Conservation (phyloP, 2,797 vertebrate genomes). For the Platalea minor region DNA sequence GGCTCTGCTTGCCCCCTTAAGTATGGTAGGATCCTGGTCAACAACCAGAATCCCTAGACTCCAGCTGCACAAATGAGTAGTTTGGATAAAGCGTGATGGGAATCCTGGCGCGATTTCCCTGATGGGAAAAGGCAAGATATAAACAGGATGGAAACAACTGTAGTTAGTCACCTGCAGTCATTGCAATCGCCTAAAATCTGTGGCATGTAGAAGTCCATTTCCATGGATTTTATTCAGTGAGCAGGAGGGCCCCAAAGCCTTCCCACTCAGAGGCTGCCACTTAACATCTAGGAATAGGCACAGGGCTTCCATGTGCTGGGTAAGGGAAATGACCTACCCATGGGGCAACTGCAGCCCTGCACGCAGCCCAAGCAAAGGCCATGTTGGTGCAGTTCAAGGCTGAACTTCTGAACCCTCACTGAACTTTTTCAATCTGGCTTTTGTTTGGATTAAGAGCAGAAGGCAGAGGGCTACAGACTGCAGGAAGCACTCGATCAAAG, state of each 20-base stretch:
- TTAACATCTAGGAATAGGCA: neutral
- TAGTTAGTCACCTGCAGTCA: neutral
- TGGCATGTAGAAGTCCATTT: neutral
- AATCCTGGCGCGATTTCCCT: neutral
- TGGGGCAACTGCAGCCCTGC: neutral
- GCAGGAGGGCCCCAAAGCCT: neutral
- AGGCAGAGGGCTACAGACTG: slow-evolving; percentile 38
- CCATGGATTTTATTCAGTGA: neutral
- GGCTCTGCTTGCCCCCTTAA: neutral
- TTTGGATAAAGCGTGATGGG: neutral
- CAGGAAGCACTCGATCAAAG: slow-evolving; percentile 64
- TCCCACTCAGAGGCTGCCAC: neutral
- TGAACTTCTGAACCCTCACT: slow-evolving; percentile 48
- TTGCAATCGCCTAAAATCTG: neutral
- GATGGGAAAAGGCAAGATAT: neutral
- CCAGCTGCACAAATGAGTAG: neutral
- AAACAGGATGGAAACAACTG: neutral
- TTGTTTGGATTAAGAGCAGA: slow-evolving; percentile 60
- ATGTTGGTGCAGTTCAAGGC: neutral
- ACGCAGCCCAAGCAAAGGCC: slow-evolving; percentile 1
- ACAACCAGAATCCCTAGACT: neutral
- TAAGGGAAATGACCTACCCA: neutral
- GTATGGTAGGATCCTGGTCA: neutral
- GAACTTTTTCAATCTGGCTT: slow-evolving; percentile 42
- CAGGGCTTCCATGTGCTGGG: neutral